phyloP scores from a whole-genome alignment of 2,113 vertebrate genomes.

The human region GRCh38 chr19:48410501-48411000 shows the following conservation, averaged over 20 bases:
- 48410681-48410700: background rate
- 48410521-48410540: too few relatives aligned
- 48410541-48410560: too few relatives aligned
- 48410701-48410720: background rate
- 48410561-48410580: fast-evolving
- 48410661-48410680: background rate
- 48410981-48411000: too few relatives aligned
- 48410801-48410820: background rate
- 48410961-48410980: background rate
- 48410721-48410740: background rate
- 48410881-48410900: background rate
- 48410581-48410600: background rate
- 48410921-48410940: background rate
- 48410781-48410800: background rate
- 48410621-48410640: background rate
- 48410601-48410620: background rate
- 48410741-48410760: background rate
- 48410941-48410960: background rate
- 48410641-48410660: background rate
- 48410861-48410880: background rate
- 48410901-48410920: background rate
- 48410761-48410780: background rate
- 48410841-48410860: too few relatives aligned
- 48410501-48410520: too few relatives aligned
- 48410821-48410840: background rate